Percentiles rank a stretch among this genome's conserved stretches.
Conservation (phyloP, 2,888 invertebrate species). For the Dasysyrphus tricinctus region DNA sequence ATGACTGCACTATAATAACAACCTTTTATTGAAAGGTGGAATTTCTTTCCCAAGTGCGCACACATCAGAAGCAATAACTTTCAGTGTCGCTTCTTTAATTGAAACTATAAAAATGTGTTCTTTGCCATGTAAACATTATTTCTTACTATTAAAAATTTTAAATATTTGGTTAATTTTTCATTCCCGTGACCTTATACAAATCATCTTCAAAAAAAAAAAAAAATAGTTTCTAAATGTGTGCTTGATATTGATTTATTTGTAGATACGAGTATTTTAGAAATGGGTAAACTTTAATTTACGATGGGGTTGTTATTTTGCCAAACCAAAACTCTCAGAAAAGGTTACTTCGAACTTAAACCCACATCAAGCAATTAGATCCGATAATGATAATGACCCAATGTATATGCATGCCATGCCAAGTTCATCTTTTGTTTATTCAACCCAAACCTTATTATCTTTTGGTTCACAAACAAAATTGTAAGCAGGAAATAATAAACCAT, state of each 20-base stretch:
- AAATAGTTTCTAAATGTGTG: background rate
- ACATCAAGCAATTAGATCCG: background rate
- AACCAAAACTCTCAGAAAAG: background rate
- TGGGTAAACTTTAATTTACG: background rate
- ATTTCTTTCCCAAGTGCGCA: too few species aligned
- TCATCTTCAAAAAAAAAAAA: too few species aligned
- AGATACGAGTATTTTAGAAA: background rate
- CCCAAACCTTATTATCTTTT: conserved; percentile 31
- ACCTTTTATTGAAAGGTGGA: too few species aligned
- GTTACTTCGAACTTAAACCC: background rate
- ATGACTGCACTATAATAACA: too few species aligned
- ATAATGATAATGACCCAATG: conserved; percentile 24
- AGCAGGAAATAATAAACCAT: conserved; percentile 49
- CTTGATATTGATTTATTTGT: background rate
- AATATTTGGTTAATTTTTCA: too few species aligned
- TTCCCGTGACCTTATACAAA: too few species aligned
- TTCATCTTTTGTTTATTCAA: conserved; percentile 42
- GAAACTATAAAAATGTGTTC: too few species aligned
- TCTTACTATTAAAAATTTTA: too few species aligned
- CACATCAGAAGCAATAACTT: too few species aligned
- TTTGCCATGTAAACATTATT: too few species aligned
- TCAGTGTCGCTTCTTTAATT: too few species aligned
- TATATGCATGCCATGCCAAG: conserved; percentile 9
- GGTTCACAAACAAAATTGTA: conserved; percentile 30
- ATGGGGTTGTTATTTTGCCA: background rate